phyloP scores from a whole-genome alignment of 2,888 invertebrate genomes.

The Polylopha cassiicola region DNA sequence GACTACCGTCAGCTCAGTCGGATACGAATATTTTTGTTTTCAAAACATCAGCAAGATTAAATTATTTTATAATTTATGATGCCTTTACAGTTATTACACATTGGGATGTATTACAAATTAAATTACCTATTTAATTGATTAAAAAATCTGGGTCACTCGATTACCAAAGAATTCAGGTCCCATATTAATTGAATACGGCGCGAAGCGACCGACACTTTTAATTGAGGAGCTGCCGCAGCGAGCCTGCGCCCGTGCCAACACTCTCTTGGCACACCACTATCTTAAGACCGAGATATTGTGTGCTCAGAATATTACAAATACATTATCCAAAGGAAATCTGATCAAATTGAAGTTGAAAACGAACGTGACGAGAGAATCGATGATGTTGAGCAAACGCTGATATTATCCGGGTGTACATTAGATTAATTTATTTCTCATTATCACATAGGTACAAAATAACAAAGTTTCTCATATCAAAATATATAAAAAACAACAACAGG shows the following conservation, averaged over 20 bases:
- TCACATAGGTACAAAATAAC: too few relatives aligned
- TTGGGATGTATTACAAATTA: not conserved
- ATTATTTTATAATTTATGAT: too few relatives aligned
- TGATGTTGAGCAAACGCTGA: conserved; percentile 7
- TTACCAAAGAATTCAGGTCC: conserved; percentile 3
- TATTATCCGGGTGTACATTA: too few relatives aligned
- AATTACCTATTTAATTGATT: too few relatives aligned
- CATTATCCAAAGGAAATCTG: conserved; percentile 45
- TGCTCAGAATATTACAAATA: conserved; percentile 54
- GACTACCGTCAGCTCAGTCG: conserved; percentile 2
- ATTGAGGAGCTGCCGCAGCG: conserved; percentile 50
- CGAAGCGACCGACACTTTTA: conserved; percentile 47
- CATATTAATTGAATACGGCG: conserved; percentile 25
- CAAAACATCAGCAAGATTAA: too few relatives aligned
- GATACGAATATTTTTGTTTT: too few relatives aligned
- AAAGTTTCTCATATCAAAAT: too few relatives aligned
- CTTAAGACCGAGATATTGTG: conserved; percentile 41
- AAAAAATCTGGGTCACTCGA: too few relatives aligned
- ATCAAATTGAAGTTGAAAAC: conserved; percentile 37
- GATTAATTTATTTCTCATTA: too few relatives aligned
- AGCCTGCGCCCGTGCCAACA: conserved; percentile 36
- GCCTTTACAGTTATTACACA: too few relatives aligned
- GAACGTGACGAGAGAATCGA: conserved; percentile 30
- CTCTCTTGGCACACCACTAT: conserved; percentile 53
- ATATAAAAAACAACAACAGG: too few relatives aligned